These are phyloP conservation scores for Lochmaea crataegi DNA, from an alignment of 2,888 invertebrate genomes.

Conservation along the genomic window DNA sequence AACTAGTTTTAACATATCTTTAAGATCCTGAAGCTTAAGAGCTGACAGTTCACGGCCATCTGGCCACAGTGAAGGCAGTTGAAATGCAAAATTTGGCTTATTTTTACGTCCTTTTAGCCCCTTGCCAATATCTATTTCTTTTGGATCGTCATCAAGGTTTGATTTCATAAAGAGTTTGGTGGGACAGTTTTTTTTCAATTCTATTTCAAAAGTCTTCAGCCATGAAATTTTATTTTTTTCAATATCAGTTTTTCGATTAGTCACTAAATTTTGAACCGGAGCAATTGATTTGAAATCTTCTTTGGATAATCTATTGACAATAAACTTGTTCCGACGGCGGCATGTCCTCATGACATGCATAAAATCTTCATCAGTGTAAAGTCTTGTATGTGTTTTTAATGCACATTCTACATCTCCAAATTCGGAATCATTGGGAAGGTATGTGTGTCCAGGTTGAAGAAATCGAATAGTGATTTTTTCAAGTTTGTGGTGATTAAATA, in stretches of 20 bases:
- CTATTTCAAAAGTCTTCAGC: constrained; percentile 36
- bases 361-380: constrained; percentile 21
- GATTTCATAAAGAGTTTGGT: not conserved
- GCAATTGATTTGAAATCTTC: constrained; percentile 37
- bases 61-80: not conserved
- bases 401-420: constrained; percentile 31
- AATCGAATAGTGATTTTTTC: constrained; percentile 10
- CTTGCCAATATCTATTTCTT: not conserved
- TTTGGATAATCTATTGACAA: constrained; percentile 7
- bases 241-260: constrained; percentile 17
- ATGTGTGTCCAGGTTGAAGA: constrained; percentile 26
- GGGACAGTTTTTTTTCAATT: constrained; percentile 36
- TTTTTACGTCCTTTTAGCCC: constrained; percentile 9
- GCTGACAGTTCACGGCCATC: constrained; percentile 15
- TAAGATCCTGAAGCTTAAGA: constrained; percentile 13
- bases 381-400: constrained; percentile 13
- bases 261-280: constrained; percentile 31
- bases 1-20: constrained; percentile 19
- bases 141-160: not conserved
- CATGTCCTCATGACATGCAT: not conserved
- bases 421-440: constrained; percentile 20
- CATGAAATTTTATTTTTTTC: constrained; percentile 35
- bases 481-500: not conserved
- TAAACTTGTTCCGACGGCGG: too few species aligned
- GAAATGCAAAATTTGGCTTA: not conserved